Evolutionary conservation across 2,113 vertebrate genomes (phyloP).

Genomic region (Cepphus grylle): DNA sequence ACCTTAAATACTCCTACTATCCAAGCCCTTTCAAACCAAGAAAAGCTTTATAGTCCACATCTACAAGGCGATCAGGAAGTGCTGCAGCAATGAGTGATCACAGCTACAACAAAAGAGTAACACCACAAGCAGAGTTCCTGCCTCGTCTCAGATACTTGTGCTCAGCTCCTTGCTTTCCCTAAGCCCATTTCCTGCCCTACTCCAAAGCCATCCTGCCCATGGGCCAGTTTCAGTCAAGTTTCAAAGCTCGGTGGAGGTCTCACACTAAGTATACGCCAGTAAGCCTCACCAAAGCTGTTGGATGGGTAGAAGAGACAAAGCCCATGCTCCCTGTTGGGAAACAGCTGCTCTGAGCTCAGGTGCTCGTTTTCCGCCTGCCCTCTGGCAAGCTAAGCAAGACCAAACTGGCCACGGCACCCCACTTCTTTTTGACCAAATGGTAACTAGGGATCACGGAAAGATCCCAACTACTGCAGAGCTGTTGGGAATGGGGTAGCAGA

Average conservation of each 20-base stretch:
- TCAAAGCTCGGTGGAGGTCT: neutral
- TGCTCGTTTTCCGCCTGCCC: neutral
- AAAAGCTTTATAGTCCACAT: neutral
- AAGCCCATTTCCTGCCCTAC: neutral
- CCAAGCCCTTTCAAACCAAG: neutral
- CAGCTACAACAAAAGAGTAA: neutral
- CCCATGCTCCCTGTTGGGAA: neutral
- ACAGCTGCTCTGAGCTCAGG: neutral
- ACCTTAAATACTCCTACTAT: neutral
- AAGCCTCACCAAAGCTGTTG: neutral
- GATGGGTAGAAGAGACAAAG: neutral
- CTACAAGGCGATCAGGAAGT: neutral
- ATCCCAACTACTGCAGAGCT: neutral
- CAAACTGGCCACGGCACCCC: neutral
- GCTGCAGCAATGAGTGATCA: neutral
- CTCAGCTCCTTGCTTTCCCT: neutral
- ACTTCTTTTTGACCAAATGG: neutral
- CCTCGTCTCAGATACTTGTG: neutral
- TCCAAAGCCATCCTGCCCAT: neutral
- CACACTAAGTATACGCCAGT: neutral
- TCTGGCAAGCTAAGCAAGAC: neutral
- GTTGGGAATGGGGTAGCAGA: neutral
- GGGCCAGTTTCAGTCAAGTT: neutral
- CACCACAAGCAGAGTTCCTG: neutral
- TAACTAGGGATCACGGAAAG: neutral